Percentiles rank a stretch among this genome's conserved stretches.
Evolutionary conservation across 2,113 vertebrate genomes (phyloP).

Genomic region (Butastur rufipennis): DNA sequence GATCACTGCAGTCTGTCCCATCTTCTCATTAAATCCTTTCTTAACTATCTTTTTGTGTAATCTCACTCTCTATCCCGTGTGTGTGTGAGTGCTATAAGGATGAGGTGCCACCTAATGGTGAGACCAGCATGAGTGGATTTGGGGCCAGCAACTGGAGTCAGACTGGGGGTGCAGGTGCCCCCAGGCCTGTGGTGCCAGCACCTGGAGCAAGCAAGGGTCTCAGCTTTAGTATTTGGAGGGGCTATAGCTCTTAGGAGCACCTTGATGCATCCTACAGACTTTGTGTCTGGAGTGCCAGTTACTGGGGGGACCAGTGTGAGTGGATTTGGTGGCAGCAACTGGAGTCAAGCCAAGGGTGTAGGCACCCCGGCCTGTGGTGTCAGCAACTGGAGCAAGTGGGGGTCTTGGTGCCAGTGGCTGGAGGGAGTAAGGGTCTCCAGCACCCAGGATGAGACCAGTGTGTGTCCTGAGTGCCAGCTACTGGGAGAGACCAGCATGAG

Average conservation of each 20-base stretch:
- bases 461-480: neutral
- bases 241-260: neutral
- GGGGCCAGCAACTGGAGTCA: neutral
- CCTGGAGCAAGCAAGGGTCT: neutral
- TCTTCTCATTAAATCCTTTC: neutral
- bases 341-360: neutral
- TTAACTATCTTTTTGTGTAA: neutral
- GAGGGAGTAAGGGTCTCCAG: neutral
- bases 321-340: neutral
- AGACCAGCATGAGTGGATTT: neutral
- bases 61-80: neutral
- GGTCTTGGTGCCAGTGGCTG: neutral
- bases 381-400: neutral
- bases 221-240: neutral
- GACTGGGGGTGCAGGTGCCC: too few relatives aligned
- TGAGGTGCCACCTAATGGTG: neutral
- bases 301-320: neutral
- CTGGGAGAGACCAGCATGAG: neutral
- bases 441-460: neutral
- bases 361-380: neutral
- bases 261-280: neutral
- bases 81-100: neutral
- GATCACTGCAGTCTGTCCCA: neutral
- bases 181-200: neutral
- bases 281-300: neutral